phyloP scores from a whole-genome alignment of 2,888 invertebrate species.

The Dysmachus trigonus region DNA sequence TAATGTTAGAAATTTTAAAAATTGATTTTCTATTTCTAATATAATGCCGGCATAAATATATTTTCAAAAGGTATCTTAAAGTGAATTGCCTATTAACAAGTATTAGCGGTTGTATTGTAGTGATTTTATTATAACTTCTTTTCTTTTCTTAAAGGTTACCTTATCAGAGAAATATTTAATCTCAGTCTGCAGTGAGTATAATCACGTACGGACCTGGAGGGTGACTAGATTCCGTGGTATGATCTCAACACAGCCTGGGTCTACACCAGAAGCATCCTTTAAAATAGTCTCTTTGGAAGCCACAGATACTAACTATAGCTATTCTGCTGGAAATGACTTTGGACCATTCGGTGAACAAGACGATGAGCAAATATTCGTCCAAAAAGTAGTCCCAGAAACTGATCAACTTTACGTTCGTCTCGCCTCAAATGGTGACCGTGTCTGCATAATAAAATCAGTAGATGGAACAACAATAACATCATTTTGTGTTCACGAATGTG shows the following conservation, averaged over 20 bases:
- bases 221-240: slow-evolving; percentile 97
- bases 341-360: slow-evolving; percentile 98
- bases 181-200: slow-evolving; percentile 96
- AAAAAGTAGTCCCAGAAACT: slow-evolving; percentile 97
- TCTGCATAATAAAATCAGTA: slow-evolving; percentile 93
- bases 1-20: too few species aligned
- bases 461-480: slow-evolving; percentile 94
- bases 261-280: slow-evolving; percentile 96
- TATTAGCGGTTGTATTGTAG: background rate
- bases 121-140: background rate
- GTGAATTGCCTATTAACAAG: too few species aligned
- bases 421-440: slow-evolving; percentile 94
- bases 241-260: slow-evolving; percentile 99
- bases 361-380: slow-evolving; percentile 97
- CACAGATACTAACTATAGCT: slow-evolving; percentile 72
- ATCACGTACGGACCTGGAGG: slow-evolving; percentile 97
- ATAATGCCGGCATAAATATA: too few species aligned
- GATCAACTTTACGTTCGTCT: slow-evolving; percentile 93
- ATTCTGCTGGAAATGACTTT: slow-evolving; percentile 72
- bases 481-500: slow-evolving; percentile 97
- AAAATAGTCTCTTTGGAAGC: slow-evolving; percentile 72
- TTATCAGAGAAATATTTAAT: slow-evolving; percentile 94
- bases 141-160: slow-evolving; percentile 72
- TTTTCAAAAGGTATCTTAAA: too few species aligned
- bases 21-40: too few species aligned